These are phyloP conservation scores for Tribolium freemani DNA, from an alignment of 2,888 invertebrate species.

Conservation along the genomic window DNA sequence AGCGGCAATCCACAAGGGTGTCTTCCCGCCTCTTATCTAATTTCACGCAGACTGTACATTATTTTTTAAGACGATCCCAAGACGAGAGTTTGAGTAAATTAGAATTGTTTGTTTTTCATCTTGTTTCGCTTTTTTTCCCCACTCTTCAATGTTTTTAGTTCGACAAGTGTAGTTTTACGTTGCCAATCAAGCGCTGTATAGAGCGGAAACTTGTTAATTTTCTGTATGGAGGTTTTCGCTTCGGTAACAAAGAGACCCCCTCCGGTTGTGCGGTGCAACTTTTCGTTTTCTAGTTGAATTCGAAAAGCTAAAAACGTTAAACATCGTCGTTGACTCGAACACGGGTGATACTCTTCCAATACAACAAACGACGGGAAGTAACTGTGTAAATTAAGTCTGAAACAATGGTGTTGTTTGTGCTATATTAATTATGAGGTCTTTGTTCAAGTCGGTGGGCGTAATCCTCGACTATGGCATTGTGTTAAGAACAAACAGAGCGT, in stretches of 20 bases:
- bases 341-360: conserved; percentile 20
- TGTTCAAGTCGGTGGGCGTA: conserved; percentile 43
- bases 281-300: neutral
- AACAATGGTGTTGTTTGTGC: conserved; percentile 41
- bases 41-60: neutral
- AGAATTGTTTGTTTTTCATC: neutral
- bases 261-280: too few species aligned
- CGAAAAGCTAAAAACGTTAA: neutral
- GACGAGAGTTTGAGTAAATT: neutral
- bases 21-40: neutral
- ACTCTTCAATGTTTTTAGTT: neutral
- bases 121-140: neutral
- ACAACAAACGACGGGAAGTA: conserved; percentile 42
- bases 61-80: neutral
- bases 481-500: conserved; percentile 36
- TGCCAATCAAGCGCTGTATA: neutral
- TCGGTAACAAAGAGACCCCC: too few species aligned
- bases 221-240: too few species aligned
- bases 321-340: neutral
- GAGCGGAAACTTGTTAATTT: too few species aligned
- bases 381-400: conserved; percentile 43
- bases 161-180: neutral
- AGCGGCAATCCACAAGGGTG: neutral
- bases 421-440: conserved; percentile 43
- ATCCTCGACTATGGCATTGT: conserved; percentile 38